Evolutionary conservation across 2,888 invertebrate genomes (phyloP).

Genomic region (Macropis europaea): DNA sequence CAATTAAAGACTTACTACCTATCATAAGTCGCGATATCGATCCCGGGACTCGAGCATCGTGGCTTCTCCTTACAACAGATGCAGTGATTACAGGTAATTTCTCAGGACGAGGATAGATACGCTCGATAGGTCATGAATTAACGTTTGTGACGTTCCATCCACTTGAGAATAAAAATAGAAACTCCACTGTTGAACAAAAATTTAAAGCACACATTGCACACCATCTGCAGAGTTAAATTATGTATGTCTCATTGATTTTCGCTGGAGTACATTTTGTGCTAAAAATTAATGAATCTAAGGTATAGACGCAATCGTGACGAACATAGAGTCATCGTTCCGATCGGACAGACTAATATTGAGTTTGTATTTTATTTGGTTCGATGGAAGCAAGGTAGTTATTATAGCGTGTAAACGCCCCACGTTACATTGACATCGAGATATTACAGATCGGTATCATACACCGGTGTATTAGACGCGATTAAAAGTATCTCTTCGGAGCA

Average conservation of each 20-base stretch:
- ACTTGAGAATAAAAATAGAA: too few relatives aligned
- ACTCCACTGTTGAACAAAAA: too few relatives aligned
- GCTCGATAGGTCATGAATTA: constrained; percentile 19
- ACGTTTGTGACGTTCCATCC: constrained; percentile 2
- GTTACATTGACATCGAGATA: neutral
- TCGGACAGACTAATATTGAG: too few relatives aligned
- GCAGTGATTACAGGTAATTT: constrained; percentile 19
- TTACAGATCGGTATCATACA: neutral
- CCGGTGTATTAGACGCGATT: constrained; percentile 18
- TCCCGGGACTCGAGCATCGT: constrained; percentile 19
- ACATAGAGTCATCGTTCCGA: too few relatives aligned
- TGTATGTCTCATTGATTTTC: too few relatives aligned
- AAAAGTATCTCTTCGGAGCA: constrained; percentile 41
- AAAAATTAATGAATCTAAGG: too few relatives aligned
- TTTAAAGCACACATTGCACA: too few relatives aligned
- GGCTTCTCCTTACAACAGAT: constrained; percentile 16
- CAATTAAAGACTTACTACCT: constrained; percentile 56
- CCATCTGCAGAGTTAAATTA: too few relatives aligned
- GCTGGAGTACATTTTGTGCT: too few relatives aligned
- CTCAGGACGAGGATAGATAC: constrained; percentile 30
- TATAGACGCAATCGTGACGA: too few relatives aligned
- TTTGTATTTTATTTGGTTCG: neutral
- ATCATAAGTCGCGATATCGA: constrained; percentile 33
- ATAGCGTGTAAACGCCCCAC: constrained; percentile 1
- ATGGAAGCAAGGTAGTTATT: too few relatives aligned